These are phyloP conservation scores for Malthinus seriepunctatus DNA, from an alignment of 2,888 invertebrate species.

Conservation along the genomic window DNA sequence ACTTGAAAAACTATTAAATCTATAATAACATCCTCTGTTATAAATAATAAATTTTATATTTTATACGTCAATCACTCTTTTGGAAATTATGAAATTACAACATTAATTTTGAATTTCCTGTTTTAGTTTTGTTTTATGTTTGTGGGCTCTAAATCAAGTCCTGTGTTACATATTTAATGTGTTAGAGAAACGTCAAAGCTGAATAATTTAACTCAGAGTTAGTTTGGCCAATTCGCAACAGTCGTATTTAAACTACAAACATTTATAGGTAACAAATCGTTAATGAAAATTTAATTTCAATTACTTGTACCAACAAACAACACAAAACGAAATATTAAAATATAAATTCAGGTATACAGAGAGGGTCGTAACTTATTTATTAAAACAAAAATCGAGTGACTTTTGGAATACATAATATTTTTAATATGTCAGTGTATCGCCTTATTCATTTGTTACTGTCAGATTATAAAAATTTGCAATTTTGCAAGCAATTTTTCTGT, in stretches of 20 bases:
- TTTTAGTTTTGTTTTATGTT: slow-evolving; percentile 2
- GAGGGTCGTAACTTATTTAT: too few relatives aligned
- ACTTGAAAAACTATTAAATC: neutral
- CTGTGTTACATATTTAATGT: slow-evolving; percentile 15
- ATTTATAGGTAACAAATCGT: slow-evolving; percentile 11
- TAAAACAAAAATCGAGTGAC: too few relatives aligned
- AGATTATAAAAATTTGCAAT: too few relatives aligned
- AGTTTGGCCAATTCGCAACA: slow-evolving; percentile 14
- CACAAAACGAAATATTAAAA: too few relatives aligned
- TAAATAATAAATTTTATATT: neutral
- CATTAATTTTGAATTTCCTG: neutral
- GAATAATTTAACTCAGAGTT: slow-evolving; percentile 16
- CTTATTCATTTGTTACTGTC: too few relatives aligned
- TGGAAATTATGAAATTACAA: neutral
- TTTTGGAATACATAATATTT: too few relatives aligned
- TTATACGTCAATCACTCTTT: neutral
- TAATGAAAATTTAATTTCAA: too few relatives aligned
- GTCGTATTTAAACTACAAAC: slow-evolving; percentile 3
- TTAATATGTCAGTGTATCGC: too few relatives aligned
- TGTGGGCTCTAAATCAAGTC: slow-evolving; percentile 15
- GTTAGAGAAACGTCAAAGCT: slow-evolving; percentile 14
- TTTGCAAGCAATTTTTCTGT: too few relatives aligned
- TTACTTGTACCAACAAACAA: too few relatives aligned
- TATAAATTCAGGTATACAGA: too few relatives aligned
- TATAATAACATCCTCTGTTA: neutral